These are phyloP conservation scores for Macquaria australasica DNA, from an alignment of 2,113 vertebrate genomes.

Conservation along the genomic window DNA sequence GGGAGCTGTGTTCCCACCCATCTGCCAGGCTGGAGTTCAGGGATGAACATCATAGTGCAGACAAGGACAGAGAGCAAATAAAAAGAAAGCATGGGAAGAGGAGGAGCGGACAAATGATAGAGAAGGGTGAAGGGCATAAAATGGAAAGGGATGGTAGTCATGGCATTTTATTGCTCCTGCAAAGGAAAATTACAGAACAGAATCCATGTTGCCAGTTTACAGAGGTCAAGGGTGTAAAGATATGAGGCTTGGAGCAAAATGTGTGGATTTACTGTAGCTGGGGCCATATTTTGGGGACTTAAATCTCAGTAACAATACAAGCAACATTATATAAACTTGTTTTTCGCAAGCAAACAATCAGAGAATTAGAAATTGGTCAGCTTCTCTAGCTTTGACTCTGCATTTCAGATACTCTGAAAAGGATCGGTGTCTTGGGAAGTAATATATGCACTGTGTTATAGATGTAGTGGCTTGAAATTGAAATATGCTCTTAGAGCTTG, in stretches of 20 bases:
- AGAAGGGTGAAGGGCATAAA: not conserved
- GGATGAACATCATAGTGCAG: slow-evolving; percentile 17
- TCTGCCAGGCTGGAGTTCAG: slow-evolving; percentile 50
- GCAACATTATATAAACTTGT: not conserved
- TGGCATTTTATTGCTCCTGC: not conserved
- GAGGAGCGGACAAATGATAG: not conserved
- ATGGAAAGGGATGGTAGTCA: not conserved
- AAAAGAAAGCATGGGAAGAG: not conserved
- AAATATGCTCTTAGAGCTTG: not conserved
- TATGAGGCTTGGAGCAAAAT: not conserved
- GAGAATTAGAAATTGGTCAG: not conserved
- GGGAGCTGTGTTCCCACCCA: slow-evolving; percentile 31
- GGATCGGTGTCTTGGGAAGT: too few species aligned
- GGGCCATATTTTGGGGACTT: not conserved
- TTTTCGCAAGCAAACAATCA: not conserved
- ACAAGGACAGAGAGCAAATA: slow-evolving; percentile 3
- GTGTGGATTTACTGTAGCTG: not conserved
- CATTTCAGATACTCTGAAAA: not conserved
- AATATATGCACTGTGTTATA: not conserved
- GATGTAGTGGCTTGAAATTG: not conserved
- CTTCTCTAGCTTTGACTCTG: not conserved
- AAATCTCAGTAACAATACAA: not conserved
- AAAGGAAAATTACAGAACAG: not conserved
- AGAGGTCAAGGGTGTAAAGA: not conserved
- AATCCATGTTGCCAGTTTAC: not conserved